Evolutionary conservation across 2,888 invertebrate genomes (phyloP).

Genomic region (Nephrotoma guestfalica): DNA sequence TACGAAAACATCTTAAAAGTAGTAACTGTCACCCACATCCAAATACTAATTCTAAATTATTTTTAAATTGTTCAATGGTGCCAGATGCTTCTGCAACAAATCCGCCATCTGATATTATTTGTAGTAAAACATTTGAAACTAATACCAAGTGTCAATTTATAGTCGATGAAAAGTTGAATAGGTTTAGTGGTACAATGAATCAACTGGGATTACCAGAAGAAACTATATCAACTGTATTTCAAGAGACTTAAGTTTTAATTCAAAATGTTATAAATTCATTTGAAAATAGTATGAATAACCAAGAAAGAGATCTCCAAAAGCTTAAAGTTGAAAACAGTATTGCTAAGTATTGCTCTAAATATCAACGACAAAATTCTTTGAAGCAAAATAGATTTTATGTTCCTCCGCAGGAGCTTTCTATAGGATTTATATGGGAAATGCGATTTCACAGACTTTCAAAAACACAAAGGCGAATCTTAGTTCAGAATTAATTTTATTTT

Average conservation of each 20-base stretch:
- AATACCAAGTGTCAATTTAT: neutral
- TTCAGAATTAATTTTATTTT: neutral
- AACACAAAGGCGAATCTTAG: neutral
- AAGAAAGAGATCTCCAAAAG: neutral
- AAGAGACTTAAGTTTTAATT: neutral
- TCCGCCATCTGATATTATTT: neutral
- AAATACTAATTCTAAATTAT: neutral
- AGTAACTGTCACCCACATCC: neutral
- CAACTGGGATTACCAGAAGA: too few species aligned
- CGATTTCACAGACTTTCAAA: neutral
- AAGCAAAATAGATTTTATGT: neutral
- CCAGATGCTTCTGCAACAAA: neutral
- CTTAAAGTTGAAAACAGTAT: neutral
- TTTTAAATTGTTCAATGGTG: neutral
- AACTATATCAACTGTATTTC: too few species aligned
- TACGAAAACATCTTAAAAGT: neutral
- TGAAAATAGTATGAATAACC: neutral
- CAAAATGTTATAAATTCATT: neutral
- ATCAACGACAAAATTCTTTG: neutral
- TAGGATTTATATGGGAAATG: neutral
- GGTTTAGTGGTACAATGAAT: too few species aligned
- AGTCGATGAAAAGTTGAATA: too few species aligned
- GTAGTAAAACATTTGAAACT: neutral
- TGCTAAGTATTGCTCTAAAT: neutral
- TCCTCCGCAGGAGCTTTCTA: neutral